Evolutionary conservation across 2,888 invertebrate species (phyloP), one percentile per base, ranked within the genome.

Genomic region (Piscicola geometra): DNA sequence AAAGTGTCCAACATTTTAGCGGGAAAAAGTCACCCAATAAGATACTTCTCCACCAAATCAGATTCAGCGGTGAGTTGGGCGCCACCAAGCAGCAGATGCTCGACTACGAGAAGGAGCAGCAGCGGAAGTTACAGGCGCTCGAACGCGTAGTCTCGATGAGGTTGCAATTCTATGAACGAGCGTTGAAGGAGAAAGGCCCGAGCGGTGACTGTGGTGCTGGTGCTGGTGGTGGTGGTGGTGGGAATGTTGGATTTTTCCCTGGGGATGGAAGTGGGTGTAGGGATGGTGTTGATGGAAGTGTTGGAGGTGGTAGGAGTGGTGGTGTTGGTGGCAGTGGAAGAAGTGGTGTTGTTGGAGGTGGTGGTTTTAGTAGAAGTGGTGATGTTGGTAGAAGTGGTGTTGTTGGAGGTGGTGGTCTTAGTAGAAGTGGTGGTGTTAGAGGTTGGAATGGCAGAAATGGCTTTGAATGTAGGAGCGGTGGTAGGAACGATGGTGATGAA

Each of bases 401-500:
- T 50, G 70, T 15, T 70, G 70, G 75, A 1, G 9, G 64, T 41
- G 15, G 41, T 41, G 15, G 41, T 41, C 5, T 5, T 41, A 41
- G 41, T 41, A 41, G 41, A 9, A 41, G 41, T 41, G 25, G 5
- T 36, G 0, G 18, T 21, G 36, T 25, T n/a, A 25, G 41, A 1
- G 15, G 35, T 33, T 33, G 70, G 47, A 30, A 18, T 50, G 47
- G 69, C 30, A 75, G 69, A 41, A 0, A 30, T 75, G 69, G 52
- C 25, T 0, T 1, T 52, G 52, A 50, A n/a, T 32, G 70, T 47
- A 75, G 75, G 3, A 50, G 75, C 50, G 36, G 75, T 70, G 36
- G 75, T 75, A 71, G 75, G 71, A 47, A 68, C 69, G 1, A 68
- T 75, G 36, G 68, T 75, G 36, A 41, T 75, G 36, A 68, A 70